Evolutionary conservation across 2,113 vertebrate species (phyloP).

Genomic region (Copsychus sechellarum): DNA sequence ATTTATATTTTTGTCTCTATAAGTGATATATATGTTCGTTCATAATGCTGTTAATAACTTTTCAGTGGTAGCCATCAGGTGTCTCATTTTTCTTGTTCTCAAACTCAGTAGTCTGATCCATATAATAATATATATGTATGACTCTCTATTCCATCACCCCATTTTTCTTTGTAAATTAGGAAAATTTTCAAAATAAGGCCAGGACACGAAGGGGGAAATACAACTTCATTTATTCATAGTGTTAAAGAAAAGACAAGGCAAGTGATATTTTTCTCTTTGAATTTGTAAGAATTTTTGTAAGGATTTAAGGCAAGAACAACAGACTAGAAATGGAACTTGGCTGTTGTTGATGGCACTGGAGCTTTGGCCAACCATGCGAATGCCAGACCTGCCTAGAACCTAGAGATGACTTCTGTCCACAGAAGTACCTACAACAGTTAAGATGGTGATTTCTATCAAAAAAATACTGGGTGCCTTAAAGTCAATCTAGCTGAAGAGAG

Average conservation of each 20-base stretch:
- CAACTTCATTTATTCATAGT: neutral
- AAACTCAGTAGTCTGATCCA: neutral
- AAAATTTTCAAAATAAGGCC: neutral
- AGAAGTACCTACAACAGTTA: neutral
- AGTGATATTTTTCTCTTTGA: neutral
- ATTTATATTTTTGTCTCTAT: neutral
- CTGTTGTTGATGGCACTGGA: neutral
- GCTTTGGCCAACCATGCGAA: fast-evolving
- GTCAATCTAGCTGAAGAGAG: neutral
- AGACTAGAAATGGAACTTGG: neutral
- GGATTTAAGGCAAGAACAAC: neutral
- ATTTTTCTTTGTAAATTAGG: neutral
- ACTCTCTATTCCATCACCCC: neutral
- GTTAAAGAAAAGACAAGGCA: neutral
- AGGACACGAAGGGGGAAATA: neutral
- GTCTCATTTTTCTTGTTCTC: neutral
- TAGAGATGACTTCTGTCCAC: neutral
- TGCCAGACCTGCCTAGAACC: neutral
- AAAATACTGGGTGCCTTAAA: neutral
- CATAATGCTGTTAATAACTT: neutral
- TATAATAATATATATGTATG: neutral
- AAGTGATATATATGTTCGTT: neutral
- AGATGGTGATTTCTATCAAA: neutral
- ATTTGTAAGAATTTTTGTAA: neutral
- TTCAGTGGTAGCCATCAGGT: neutral